Base-by-base conservation (phyloP, 1,140 invertebrate species). In the Lethrus apterus region DNA sequence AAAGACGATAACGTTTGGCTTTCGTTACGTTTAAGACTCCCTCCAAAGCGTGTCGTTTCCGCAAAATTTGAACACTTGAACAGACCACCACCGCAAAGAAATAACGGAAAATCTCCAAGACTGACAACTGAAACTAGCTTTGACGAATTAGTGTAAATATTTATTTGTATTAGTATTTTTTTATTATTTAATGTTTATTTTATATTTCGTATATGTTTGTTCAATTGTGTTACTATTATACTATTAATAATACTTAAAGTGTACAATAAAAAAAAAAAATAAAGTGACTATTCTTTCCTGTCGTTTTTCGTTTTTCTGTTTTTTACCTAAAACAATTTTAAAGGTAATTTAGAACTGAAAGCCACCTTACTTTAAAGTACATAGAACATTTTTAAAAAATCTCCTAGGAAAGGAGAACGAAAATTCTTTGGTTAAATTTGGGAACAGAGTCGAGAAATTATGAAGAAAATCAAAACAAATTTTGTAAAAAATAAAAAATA, bases 1-100 rank as follows among this genome's bases (percentile, higher is more conserved):
- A 40, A 45, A 7, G 57, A 57, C 15, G 51, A 57, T 7, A 52
- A 44, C 10, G 62, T 65, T 40, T 65, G 63, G 63, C 46, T 60
- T 2, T 40, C 46, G 2, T 46, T 65, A 20, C 42, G 58, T 32
- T 40, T 58, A 41, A 50, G 53, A 45, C 38, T 65, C 35, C 63
- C 63, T 0, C 52, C 63, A 9, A 65, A 60, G 42, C 46, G 61
- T 29, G 36, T 30, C 10, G 33, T 19, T n/a, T 18, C 13, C n/a
- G n/a, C 18, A 21, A 30, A 29, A 42, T 42, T 42, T 29, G 26
- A n/a, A 9, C 5, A 26, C 17, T 2, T 11, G 35, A 32, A 30
- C 38, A 11, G 20, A 29, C 11, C 15, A 1, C 23, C 34, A 10
- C 8, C 19, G 34, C 24, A 36, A 11, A 36, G 23, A 9, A 36